phyloP scores from a whole-genome alignment of 2,797 vertebrate species.

The Trematomus bernacchii region DNA sequence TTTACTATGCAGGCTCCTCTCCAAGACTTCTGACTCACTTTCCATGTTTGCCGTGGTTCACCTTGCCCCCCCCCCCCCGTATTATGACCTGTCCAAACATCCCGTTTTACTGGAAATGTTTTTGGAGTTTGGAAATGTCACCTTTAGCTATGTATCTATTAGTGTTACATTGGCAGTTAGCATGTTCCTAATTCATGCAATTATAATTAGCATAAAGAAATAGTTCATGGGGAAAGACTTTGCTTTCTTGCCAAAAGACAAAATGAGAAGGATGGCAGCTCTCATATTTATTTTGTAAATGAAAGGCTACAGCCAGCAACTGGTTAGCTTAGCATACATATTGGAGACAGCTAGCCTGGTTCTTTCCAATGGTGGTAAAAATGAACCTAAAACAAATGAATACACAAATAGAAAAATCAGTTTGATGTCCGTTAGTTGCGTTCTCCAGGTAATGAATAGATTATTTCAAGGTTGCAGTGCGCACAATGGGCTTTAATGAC shows the following conservation, averaged over 20 bases:
- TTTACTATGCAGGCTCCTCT: slow-evolving; percentile 24
- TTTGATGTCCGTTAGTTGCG: too few species aligned
- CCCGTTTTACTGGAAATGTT: slow-evolving; percentile 42
- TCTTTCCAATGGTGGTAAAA: background rate
- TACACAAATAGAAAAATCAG: background rate
- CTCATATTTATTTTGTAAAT: slow-evolving; percentile 17
- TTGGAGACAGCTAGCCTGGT: background rate
- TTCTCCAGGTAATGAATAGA: too few species aligned
- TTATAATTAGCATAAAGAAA: background rate
- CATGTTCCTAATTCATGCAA: slow-evolving; percentile 6
- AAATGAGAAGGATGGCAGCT: background rate
- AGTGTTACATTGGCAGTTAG: background rate
- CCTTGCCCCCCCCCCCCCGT: slow-evolving; percentile 21
- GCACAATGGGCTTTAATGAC: too few species aligned
- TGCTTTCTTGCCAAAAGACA: background rate
- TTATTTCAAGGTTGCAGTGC: too few species aligned
- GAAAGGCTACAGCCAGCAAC: background rate
- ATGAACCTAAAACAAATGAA: background rate
- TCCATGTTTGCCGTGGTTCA: slow-evolving; percentile 43
- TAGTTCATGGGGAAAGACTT: background rate
- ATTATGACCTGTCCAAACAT: slow-evolving; percentile 41
- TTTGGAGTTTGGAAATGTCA: slow-evolving; percentile 4
- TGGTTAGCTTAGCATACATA: background rate
- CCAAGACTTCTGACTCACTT: slow-evolving; percentile 56
- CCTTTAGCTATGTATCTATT: background rate